These are phyloP conservation scores for Vulpes vulpes DNA, from an alignment of 2,113 vertebrate genomes.

Conservation along the genomic window DNA sequence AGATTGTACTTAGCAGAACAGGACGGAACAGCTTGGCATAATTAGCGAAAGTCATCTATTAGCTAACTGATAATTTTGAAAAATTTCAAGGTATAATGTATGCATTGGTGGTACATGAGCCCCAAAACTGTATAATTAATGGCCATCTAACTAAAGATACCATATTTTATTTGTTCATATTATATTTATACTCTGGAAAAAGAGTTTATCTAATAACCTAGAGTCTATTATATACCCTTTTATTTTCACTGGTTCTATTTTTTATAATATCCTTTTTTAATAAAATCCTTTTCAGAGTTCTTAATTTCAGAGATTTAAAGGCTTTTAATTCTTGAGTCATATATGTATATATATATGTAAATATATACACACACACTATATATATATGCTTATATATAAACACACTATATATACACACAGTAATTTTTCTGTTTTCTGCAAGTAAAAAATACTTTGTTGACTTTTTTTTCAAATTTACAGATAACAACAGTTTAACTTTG, in stretches of 20 bases:
- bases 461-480: constrained; percentile 46
- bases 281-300: constrained; percentile 40
- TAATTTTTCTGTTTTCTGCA: constrained; percentile 54
- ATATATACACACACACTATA: not conserved
- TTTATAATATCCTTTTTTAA: constrained; percentile 43
- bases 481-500: constrained; percentile 38
- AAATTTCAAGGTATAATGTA: constrained; percentile 56
- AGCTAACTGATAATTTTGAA: constrained; percentile 62
- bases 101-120: constrained; percentile 28
- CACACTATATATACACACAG: not conserved
- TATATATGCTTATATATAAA: not conserved
- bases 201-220: not conserved
- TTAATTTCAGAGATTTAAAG: constrained; percentile 58
- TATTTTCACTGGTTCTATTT: constrained; percentile 56
- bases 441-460: constrained; percentile 55
- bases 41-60: constrained; percentile 61
- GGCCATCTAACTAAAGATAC: constrained; percentile 59
- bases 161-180: constrained; percentile 60
- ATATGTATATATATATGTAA: not conserved
- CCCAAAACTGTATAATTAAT: constrained; percentile 55
- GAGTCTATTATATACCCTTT: not conserved
- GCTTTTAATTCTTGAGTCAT: not conserved
- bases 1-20: constrained; percentile 56
- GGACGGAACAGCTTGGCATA: constrained; percentile 49
- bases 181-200: constrained; percentile 49